These are phyloP conservation scores for Virgularia gustaviana DNA, from an alignment of 92 coral and sea anemone genomes.

Conservation along the genomic window DNA sequence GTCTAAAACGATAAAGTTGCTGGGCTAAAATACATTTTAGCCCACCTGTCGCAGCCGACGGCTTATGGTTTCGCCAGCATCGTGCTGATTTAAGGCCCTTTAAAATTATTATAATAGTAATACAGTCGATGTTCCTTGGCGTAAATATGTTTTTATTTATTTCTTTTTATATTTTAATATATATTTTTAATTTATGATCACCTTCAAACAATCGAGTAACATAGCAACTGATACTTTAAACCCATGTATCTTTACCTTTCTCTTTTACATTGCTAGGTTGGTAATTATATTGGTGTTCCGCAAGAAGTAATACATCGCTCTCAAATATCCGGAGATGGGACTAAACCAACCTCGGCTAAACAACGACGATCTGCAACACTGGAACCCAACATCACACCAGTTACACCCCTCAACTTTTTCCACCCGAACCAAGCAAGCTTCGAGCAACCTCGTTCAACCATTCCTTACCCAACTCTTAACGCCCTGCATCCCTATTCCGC, in stretches of 20 bases:
- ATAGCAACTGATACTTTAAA: background rate
- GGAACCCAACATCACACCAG: constrained; percentile 17
- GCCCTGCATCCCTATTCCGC: constrained; percentile 23
- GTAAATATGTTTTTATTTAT: too few relatives aligned
- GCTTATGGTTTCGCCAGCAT: too few relatives aligned
- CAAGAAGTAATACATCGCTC: constrained; percentile 66
- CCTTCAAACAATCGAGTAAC: background rate
- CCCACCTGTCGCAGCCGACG: too few relatives aligned
- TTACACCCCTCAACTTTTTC: constrained; percentile 27
- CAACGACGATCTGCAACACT: constrained; percentile 11
- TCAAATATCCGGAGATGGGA: background rate
- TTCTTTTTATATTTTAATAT: background rate
- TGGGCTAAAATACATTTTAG: too few relatives aligned
- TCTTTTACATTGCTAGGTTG: constrained; percentile 49
- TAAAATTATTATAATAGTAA: too few relatives aligned
- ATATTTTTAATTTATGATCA: background rate
- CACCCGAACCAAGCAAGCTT: background rate
- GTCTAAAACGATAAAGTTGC: too few relatives aligned
- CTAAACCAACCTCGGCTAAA: background rate
- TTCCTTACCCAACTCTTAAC: constrained; percentile 29
- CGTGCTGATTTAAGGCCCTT: too few relatives aligned
- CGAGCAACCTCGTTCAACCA: constrained; percentile 23
- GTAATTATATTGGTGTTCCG: constrained; percentile 84
- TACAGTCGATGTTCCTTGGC: too few relatives aligned
- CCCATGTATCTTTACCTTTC: background rate